Base-by-base conservation (phyloP, 2,888 invertebrate genomes). In the Lasiommata megera region DNA sequence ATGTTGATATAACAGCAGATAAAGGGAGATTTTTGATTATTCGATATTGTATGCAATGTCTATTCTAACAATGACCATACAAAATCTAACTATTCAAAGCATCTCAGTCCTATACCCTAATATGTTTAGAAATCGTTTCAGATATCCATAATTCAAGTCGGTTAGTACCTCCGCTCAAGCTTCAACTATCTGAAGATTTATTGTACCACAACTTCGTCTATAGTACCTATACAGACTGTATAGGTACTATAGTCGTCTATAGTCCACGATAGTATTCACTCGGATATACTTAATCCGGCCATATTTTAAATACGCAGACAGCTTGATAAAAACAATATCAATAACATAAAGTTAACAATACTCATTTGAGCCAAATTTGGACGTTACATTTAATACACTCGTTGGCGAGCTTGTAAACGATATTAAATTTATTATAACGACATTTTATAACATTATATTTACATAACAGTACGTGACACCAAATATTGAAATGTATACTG, bases 171-270 rank as follows among this genome's bases (percentile, higher is more conserved):
- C n/a, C 14, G 40, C 17, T 40, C 40, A 40, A 17, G 16, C 40
- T 40, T 40, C 40, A 55, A 40, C 40, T 37, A 46, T 40, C 37
- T 38, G 72, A 66, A 81, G 80, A 84, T 85, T 84, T 84, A 84
- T 81, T 79, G 74, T 73, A 69, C 73, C 74, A 66, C 74, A 81
- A 83, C 74, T 84, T 82, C 77, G 71, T 34, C 11, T 11, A 23
- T 23, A 23, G 34, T 34, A 34, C 9, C 7, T 31, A 31, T 2
- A 31, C 31, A 9, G 7, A n/a, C n/a, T n/a, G n/a, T n/a, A n/a
- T n/a, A 31, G 31, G 7, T 31, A 9, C 31, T 9, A 34, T 11
- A 11, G 11, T 34, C 34, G 34, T 3, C 34, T 11, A 34, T 34
- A 11, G 11, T 11, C 3, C n/a, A n/a, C n/a, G n/a, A n/a, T n/a